These are phyloP conservation scores for Latrodectus hesperus DNA, from an alignment of 2,888 invertebrate species.

Conservation along the genomic window DNA sequence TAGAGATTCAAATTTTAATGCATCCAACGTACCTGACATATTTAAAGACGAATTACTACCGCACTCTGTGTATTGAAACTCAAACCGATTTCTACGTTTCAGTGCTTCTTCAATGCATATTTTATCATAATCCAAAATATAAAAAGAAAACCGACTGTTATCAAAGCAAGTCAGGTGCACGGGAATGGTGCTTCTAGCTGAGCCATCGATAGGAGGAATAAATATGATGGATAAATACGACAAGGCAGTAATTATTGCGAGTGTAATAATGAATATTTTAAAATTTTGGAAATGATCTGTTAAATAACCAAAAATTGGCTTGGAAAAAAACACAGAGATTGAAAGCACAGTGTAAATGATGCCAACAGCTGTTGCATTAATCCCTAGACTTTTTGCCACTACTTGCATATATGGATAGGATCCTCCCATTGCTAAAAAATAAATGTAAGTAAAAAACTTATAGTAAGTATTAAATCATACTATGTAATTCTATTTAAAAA, in stretches of 20 bases:
- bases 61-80: neutral
- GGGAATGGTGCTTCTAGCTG: neutral
- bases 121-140: neutral
- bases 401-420: slow-evolving; percentile 69
- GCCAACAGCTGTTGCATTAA: slow-evolving; percentile 68
- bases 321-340: slow-evolving; percentile 66
- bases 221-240: slow-evolving; percentile 20
- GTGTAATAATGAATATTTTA: slow-evolving; percentile 34
- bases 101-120: slow-evolving; percentile 6
- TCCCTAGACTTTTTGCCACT: slow-evolving; percentile 53
- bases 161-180: neutral
- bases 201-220: slow-evolving; percentile 23
- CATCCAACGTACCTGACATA: neutral
- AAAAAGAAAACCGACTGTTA: neutral
- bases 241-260: slow-evolving; percentile 5
- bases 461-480: too few species aligned
- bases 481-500: neutral
- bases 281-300: slow-evolving; percentile 66
- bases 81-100: neutral
- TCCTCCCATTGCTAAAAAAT: slow-evolving; percentile 59
- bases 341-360: slow-evolving; percentile 69
- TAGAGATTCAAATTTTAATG: too few species aligned
- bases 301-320: slow-evolving; percentile 68
- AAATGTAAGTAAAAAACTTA: neutral
- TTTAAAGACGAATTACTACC: neutral